Base-by-base conservation (phyloP, 2,888 invertebrate species). In the Myopa testacea region DNA sequence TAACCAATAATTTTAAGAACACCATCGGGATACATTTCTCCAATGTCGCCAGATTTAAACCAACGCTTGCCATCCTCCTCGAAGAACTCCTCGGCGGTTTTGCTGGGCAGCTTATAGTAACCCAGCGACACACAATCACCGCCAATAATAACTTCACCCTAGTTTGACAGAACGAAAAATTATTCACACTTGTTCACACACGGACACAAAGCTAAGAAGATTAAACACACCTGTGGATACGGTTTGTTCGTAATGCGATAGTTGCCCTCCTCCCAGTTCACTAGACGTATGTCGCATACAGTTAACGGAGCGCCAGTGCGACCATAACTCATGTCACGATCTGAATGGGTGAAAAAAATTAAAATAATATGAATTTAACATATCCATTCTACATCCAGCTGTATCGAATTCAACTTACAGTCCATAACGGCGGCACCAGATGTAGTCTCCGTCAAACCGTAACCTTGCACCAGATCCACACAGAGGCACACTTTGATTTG, bases 11-110 rank as follows among this genome's bases (percentile, higher is more conserved):
- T 98, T 91, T 95, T 96, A 84, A 99, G 93, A 86, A 94, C 95
- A 38, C 99, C 99, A 90, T 99, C 98, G 62, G 92, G 91, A 86
- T 98, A 95, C 85, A 98, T 91, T 91, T 98, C 97, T 3, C 95
- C 98, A 89, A 99, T 95, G 90, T 99, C 99, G 1, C 99, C 99
- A 19, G 98, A 97, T 85, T 93, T 94, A 91, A 99, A 99, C 96
- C 98, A 99, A 82, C 95, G 91, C 80, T 92, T 92, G 0, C 95
- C 97, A 84, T 94, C 94, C 80, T 92, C 92, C 80, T 93, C 93
- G 84, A 95, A 94, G 90, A 98, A 98, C 86, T 98, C 98, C 86
- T 97, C 97, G 80, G 92, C 92, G 4, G 97, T 96, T 90, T 97
- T 97, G 78, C 94, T 94, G 0, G 95, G 93, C 84, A 95, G 93